Percentiles rank a stretch among this genome's conserved stretches.
These are phyloP conservation scores for Vireo altiloquus DNA, from an alignment of 2,113 vertebrate species.

Conservation along the genomic window DNA sequence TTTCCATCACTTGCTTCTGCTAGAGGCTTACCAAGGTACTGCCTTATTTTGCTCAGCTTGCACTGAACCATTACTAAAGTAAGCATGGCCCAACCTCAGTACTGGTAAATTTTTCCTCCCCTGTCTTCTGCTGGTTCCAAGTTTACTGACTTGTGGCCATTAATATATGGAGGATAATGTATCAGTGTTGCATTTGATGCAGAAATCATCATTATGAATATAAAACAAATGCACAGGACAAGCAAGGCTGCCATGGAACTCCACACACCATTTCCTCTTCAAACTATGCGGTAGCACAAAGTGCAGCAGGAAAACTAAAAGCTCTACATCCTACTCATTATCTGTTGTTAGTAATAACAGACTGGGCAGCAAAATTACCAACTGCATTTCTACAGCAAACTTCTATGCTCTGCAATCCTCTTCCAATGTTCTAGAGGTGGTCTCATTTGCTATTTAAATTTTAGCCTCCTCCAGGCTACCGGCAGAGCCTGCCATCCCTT, in stretches of 20 bases:
- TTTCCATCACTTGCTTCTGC: not conserved
- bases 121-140: not conserved
- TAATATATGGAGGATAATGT: not conserved
- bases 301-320: not conserved
- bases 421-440: slow-evolving; percentile 8
- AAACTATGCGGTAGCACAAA: not conserved
- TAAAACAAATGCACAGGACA: not conserved
- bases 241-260: not conserved
- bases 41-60: not conserved
- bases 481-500: not conserved
- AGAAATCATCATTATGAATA: not conserved
- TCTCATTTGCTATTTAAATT: slow-evolving; percentile 35
- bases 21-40: not conserved
- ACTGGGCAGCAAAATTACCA: not conserved
- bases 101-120: not conserved
- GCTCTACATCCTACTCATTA: not conserved
- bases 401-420: not conserved
- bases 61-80: not conserved
- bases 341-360: not conserved
- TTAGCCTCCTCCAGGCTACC: not conserved
- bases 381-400: not conserved
- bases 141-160: not conserved
- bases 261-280: not conserved
- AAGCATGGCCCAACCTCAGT: not conserved
- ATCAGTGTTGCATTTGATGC: not conserved